Percentiles rank a stretch among this genome's conserved stretches.
These are phyloP conservation scores for Cyprinodon variegatus DNA, from an alignment of 2,113 vertebrate genomes.

Conservation along the genomic window DNA sequence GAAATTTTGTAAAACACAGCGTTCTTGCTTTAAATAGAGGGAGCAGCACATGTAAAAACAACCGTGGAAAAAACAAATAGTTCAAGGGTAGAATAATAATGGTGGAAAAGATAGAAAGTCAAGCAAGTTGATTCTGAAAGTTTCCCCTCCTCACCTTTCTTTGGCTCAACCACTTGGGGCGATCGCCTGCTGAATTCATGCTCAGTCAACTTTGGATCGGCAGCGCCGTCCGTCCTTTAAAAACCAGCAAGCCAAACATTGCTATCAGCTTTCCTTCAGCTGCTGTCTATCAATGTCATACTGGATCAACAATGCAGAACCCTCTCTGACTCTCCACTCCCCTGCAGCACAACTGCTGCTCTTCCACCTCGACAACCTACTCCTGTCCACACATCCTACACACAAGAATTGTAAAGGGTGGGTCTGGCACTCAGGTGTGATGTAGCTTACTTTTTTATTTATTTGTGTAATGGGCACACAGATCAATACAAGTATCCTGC, in stretches of 20 bases:
- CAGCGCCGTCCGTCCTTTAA: constrained; percentile 81
- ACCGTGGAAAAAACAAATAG: constrained; percentile 39
- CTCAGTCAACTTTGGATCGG: constrained; percentile 80
- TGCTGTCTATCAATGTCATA: constrained; percentile 86
- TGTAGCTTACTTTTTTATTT: constrained; percentile 76
- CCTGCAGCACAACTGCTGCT: constrained; percentile 68
- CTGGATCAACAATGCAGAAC: constrained; percentile 86
- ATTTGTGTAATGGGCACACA: constrained; percentile 65
- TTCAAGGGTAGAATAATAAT: constrained; percentile 59
- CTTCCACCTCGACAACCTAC: constrained; percentile 48
- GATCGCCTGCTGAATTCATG: constrained; percentile 78
- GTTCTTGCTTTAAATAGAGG: constrained; percentile 31
- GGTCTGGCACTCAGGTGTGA: constrained; percentile 73
- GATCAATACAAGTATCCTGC: constrained; percentile 79
- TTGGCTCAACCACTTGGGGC: constrained; percentile 70
- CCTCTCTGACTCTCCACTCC: constrained; percentile 70
- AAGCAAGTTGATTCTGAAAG: constrained; percentile 65
- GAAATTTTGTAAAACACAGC: constrained; percentile 15
- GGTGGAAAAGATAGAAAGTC: constrained; percentile 62
- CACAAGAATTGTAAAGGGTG: constrained; percentile 75
- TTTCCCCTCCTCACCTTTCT: constrained; percentile 60
- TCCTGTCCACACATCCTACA: constrained; percentile 33
- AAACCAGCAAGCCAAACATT: constrained; percentile 82
- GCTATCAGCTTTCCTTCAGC: constrained; percentile 84
- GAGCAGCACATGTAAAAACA: constrained; percentile 46